Conservation (phyloP, 2,797 vertebrate genomes). For the Glyptemys insculpta region DNA sequence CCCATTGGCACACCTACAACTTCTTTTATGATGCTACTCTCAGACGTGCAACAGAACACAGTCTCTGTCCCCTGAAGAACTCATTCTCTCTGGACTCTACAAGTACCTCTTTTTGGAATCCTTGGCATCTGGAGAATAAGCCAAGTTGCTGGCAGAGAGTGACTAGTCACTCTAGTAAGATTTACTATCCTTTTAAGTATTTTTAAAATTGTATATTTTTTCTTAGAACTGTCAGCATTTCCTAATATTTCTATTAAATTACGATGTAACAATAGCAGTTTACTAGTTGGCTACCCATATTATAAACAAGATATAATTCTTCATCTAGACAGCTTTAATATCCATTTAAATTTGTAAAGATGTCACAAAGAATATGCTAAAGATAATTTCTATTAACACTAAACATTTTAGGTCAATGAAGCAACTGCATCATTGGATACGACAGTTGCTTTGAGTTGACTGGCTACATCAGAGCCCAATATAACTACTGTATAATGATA, state of each 20-base stretch:
- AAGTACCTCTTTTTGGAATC: neutral
- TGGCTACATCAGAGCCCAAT: neutral
- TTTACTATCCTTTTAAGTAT: neutral
- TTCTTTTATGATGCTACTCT: neutral
- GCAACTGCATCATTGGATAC: neutral
- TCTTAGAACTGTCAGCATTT: slow-evolving; percentile 10
- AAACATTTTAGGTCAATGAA: neutral
- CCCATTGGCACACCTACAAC: neutral
- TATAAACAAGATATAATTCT: neutral
- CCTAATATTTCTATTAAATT: neutral
- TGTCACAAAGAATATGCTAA: neutral
- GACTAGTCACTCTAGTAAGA: neutral
- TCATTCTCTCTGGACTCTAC: neutral
- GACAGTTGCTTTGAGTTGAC: neutral
- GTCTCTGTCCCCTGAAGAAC: too few species aligned
- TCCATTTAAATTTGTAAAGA: neutral
- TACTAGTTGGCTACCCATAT: neutral
- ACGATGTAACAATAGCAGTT: neutral
- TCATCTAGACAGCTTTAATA: neutral
- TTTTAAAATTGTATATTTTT: neutral
- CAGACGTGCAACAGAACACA: neutral
- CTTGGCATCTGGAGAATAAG: neutral
- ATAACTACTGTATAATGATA: neutral
- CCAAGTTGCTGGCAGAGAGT: neutral
- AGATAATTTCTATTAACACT: neutral